Base-by-base conservation (phyloP, 2,113 vertebrate genomes). In the Vimba vimba region DNA sequence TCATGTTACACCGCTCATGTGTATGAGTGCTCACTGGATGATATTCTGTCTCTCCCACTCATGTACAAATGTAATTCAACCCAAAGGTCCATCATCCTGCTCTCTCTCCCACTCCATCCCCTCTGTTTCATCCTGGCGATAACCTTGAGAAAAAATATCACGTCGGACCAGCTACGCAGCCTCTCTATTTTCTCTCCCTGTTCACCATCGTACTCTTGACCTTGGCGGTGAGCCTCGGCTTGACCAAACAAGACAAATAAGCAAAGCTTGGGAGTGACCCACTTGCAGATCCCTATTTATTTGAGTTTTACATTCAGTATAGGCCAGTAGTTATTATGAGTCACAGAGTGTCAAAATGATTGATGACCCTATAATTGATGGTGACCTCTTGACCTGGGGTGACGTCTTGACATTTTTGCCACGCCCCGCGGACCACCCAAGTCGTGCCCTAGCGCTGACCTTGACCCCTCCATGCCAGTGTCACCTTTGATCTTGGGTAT, bases 61-160 rank as follows among this genome's bases (percentile, higher is more conserved):
- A 57, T 71, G 52, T 85, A 87, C 19, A 71, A 84, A 68, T 85
- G 88, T 88, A 90, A 88, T 86, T 86, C 71, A 88, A 90, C 74
- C 82, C 79, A 75, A 74, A 87, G 79, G 57, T 86, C 69, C 62
- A 77, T 90, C 84, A 85, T 83, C 83, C 75, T 69, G 76, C 88
- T 57, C 81, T 77, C 69, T 57, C 74, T 78, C 78, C 39, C 79
- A 50, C 39, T 74, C 64, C 27, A 30, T 88, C 50, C 79, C 75
- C 79, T 64, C 78, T 19, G 60, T 83, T 85, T 88, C 74, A 82
- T 87, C 83, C 78, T 69, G 66, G 86, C 47, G 33, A 86, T 86
- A 88, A 90, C 89, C 89, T 89, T 86, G 86, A 79, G 78, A 82
- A 83, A 83, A 88, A 86, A 86, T 81, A 80, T 86, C 47, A 55